Percentiles rank a stretch among this genome's conserved stretches.
Conservation (phyloP, 2,113 vertebrate genomes). For the Onychorhynchus coronatus region DNA sequence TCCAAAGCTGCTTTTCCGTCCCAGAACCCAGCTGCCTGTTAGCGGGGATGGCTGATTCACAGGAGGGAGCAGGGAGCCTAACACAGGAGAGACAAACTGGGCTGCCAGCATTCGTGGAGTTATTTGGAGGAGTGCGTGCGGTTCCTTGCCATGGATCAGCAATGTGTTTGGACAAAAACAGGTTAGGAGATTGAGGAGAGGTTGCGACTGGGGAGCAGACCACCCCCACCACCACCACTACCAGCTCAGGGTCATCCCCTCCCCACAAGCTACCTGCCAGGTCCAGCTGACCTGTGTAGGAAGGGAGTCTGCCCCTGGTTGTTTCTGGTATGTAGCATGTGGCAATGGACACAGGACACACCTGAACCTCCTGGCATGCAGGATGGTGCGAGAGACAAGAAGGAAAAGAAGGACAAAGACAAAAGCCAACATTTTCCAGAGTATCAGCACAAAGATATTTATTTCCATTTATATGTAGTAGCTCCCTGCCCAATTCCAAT, state of each 20-base stretch:
- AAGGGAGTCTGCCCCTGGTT: not conserved
- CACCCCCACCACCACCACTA: not conserved
- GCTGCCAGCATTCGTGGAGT: not conserved
- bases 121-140: not conserved
- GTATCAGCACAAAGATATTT: not conserved
- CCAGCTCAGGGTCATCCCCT: rapidly evolving
- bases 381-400: not conserved
- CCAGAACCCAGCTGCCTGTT: not conserved
- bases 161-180: not conserved
- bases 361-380: not conserved
- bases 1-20: not conserved
- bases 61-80: not conserved
- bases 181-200: not conserved
- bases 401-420: not conserved
- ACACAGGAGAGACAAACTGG: not conserved
- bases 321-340: not conserved
- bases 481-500: not conserved
- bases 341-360: not conserved
- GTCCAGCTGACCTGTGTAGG: not conserved
- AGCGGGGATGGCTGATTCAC: not conserved
- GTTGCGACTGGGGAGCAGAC: not conserved
- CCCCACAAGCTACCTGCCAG: rapidly evolving
- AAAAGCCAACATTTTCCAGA: not conserved
- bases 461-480: not conserved
- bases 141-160: not conserved